Evolutionary conservation across 1,140 invertebrate genomes (phyloP), one percentile per base, ranked within the genome.

Genomic region (Drosophila kurseongensis): DNA sequence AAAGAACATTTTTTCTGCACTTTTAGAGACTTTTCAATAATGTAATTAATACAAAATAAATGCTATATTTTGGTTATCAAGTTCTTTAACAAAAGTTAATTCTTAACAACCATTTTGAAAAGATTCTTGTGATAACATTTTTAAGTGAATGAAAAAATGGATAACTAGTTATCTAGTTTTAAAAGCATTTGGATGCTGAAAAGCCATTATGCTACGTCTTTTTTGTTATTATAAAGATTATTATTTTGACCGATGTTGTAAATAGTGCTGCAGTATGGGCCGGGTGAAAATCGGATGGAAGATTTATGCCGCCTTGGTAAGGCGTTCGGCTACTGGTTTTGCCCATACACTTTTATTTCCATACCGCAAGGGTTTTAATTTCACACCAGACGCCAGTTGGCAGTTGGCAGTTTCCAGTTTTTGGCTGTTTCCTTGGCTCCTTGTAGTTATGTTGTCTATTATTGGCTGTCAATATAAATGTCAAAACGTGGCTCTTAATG

Each of bases 381-480:
- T 84, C 62, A 65, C 74, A 77, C 74, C 73, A 77, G 74, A 80
- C 71, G 68, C 59, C 66, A 58, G 58, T 62, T 52, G 75, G 58
- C 29, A 63, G 66, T 56, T 71, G 44, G 13, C 27, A 47, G 50
- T 74, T 74, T 58, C 51, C 40, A 68, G 60, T 56, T 67, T 56
- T 52, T 27, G 36, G 69, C 45, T 35, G 29, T 44, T 29, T 75
- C 52, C 51, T 18, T 56, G 50, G 59, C 51, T 41, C 60, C 68
- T 42, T 69, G 80, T 88, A 88, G 83, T 88, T 89, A 88, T 89
- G 84, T 88, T 89, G 84, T 88, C 84, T 84, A 89, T 89, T 89
- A 89, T 89, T 80, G 85, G 77, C 80, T 90, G 89, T 91, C 89
- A 86, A 85, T 91, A 91, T 91, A 91, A 91, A 91, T 91, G 89